Percentiles rank a stretch among this genome's conserved stretches.
phyloP scores from a whole-genome alignment of 1,140 invertebrate genomes.

The Drosophila athabasca region DNA sequence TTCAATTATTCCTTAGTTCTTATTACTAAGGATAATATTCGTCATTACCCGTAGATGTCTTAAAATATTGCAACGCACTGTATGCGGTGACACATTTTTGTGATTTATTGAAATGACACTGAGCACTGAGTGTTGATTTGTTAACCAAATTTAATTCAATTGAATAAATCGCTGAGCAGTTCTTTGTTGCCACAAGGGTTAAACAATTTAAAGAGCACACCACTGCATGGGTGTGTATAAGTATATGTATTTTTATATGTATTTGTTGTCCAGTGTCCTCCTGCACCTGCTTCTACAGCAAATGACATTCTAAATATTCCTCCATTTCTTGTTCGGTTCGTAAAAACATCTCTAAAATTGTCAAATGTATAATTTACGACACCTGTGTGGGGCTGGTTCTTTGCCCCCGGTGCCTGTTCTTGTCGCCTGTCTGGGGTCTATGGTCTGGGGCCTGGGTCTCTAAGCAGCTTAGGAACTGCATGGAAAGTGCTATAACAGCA shows the following conservation, averaged over 20 bases:
- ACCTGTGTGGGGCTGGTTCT: not conserved
- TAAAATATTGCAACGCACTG: slow-evolving; percentile 22
- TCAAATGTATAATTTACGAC: slow-evolving; percentile 67
- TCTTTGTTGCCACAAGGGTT: not conserved
- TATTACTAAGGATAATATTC: too few species aligned
- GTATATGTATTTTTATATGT: too few species aligned
- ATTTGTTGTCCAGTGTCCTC: not conserved
- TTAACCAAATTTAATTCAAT: slow-evolving; percentile 74
- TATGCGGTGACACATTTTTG: slow-evolving; percentile 38
- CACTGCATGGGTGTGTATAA: too few species aligned
- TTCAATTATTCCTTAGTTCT: not conserved
- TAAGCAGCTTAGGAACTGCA: slow-evolving; percentile 49
- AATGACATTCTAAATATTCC: too few species aligned
- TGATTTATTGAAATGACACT: slow-evolving; percentile 72
- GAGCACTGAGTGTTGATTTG: slow-evolving; percentile 41
- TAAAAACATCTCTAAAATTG: slow-evolving; percentile 52
- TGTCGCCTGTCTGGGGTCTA: slow-evolving; percentile 3
- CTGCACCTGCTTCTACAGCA: not conserved
- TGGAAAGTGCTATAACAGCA: slow-evolving; percentile 36
- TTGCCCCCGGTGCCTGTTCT: not conserved
- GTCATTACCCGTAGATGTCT: too few species aligned
- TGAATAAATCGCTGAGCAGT: slow-evolving; percentile 38
- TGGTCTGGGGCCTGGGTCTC: slow-evolving; percentile 4
- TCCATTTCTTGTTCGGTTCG: slow-evolving; percentile 24
- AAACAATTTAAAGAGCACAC: not conserved